A percentile compares a stretch with the other conserved stretches of the same genome.
Conservation (phyloP, 2,113 vertebrate species). For the Danio rerio region GRCz12tu NC_133184.1:2851001-2851500, state of each 20-base stretch:
- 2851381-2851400: background rate
- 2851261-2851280: conserved; percentile 29
- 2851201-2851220: conserved; percentile 30
- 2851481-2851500: no score
- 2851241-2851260: conserved; percentile 25
- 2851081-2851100: background rate
- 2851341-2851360: background rate
- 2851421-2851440: no score
- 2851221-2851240: conserved; percentile 35
- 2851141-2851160: conserved; percentile 27
- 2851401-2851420: no score
- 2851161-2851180: background rate
- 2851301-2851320: background rate
- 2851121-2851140: conserved; percentile 18
- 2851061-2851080: conserved; percentile 28
- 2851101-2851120: conserved; percentile 26
- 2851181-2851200: conserved; percentile 9
- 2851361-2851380: background rate
- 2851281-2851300: background rate
- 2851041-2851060: no score
- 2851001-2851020: background rate
- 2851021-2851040: no score
- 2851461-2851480: no score
- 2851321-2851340: background rate
- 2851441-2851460: no score